Percentiles rank a stretch among this genome's conserved stretches.
Evolutionary conservation across 2,113 vertebrate genomes (phyloP).

Genomic region (Ramphastos sulfuratus): DNA sequence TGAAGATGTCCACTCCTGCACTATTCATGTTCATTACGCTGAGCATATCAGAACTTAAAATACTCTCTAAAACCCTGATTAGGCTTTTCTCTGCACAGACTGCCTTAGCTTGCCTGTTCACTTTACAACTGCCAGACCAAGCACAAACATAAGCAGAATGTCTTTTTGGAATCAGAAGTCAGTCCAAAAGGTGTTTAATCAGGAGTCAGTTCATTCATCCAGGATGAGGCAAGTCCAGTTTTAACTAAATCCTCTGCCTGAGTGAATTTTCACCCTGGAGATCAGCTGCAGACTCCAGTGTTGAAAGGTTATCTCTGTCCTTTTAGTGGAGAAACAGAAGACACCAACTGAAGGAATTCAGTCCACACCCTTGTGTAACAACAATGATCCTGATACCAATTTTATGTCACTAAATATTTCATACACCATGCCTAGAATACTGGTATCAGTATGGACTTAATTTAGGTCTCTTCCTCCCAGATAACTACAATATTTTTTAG

Average conservation of each 20-base stretch:
- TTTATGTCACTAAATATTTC: background rate
- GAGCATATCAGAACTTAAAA: background rate
- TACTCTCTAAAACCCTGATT: background rate
- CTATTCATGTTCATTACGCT: background rate
- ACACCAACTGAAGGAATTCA: background rate
- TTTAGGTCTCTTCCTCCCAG: background rate
- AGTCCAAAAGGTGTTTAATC: background rate
- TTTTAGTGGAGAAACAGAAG: background rate
- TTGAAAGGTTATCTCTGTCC: background rate
- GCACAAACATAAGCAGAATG: background rate
- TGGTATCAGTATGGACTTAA: background rate
- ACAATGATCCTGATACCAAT: background rate
- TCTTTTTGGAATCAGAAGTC: background rate
- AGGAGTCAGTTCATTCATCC: background rate
- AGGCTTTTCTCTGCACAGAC: background rate
- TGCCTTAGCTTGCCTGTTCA: background rate
- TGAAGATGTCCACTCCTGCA: background rate
- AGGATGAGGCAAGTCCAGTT: background rate
- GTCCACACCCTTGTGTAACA: background rate
- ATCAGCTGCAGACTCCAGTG: background rate
- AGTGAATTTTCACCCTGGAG: background rate
- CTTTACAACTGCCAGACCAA: background rate
- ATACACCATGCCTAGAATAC: background rate
- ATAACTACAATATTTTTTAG: background rate
- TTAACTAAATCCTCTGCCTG: background rate